Percentiles rank a stretch among this genome's conserved stretches.
Evolutionary conservation across 2,113 vertebrate genomes (phyloP).

Genomic region (Bolborhynchus lineola): DNA sequence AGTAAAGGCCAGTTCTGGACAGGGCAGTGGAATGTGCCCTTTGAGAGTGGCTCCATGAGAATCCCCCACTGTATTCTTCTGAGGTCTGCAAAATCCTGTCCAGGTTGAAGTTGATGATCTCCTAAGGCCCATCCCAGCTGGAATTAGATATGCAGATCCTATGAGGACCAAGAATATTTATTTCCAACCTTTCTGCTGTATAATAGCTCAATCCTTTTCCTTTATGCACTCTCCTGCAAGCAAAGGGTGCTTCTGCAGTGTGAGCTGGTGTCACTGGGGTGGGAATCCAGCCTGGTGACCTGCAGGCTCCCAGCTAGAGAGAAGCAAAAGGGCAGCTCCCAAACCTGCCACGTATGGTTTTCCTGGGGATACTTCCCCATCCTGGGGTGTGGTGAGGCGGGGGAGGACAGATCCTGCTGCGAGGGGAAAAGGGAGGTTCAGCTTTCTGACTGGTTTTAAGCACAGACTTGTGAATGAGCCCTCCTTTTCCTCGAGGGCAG

Average conservation of each 20-base stretch:
- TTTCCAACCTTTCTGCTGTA: background rate
- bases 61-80: background rate
- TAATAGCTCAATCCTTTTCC: background rate
- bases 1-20: background rate
- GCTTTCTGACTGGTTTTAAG: background rate
- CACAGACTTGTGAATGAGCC: background rate
- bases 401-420: background rate
- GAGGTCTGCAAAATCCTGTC: background rate
- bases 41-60: background rate
- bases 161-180: background rate
- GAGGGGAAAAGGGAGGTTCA: background rate
- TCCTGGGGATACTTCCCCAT: background rate
- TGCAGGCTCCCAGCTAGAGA: background rate
- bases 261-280: background rate
- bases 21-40: background rate
- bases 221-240: background rate
- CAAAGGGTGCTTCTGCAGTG: background rate
- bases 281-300: accelerated
- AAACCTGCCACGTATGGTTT: background rate
- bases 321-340: background rate
- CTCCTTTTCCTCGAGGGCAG: conserved; percentile 1
- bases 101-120: background rate
- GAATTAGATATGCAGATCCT: background rate
- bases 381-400: background rate
- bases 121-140: background rate